Percentiles rank a stretch among this genome's conserved stretches.
Evolutionary conservation across 2,888 invertebrate genomes (phyloP).

Genomic region (Augochlorella aurata): DNA sequence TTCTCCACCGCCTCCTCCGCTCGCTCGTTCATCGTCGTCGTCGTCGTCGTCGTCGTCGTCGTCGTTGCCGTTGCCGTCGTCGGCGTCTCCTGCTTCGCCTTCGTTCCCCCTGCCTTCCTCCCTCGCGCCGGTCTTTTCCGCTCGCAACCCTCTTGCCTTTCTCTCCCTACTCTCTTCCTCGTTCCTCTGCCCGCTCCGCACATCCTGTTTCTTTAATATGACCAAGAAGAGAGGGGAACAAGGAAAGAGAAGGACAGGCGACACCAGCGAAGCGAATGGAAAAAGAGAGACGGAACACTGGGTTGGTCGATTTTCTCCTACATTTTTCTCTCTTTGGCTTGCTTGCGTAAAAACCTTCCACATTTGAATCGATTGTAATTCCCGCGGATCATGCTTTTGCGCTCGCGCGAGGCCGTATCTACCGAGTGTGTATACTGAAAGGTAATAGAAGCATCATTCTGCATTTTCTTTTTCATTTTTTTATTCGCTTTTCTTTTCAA

Average conservation of each 20-base stretch:
- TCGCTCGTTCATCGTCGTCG: conserved; percentile 50
- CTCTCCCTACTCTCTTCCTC: conserved; percentile 53
- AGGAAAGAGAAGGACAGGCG: conserved; percentile 22
- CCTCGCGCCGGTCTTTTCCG: conserved; percentile 57
- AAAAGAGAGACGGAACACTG: conserved; percentile 21
- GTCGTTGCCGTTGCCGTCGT: conserved; percentile 15
- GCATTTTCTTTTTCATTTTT: too few relatives aligned
- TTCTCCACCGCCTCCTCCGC: conserved; percentile 63
- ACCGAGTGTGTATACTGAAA: background rate
- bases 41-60: conserved; percentile 18
- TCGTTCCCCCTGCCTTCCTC: conserved; percentile 53
- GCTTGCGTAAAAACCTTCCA: conserved; percentile 57
- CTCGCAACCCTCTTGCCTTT: conserved; percentile 65
- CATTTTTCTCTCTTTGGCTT: conserved; percentile 47
- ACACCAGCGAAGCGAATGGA: conserved; percentile 5
- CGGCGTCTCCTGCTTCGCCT: conserved; percentile 56
- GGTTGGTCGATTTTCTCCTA: conserved; percentile 59
- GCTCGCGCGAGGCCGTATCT: background rate
- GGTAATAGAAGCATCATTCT: background rate
- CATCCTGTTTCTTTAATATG: conserved; percentile 69
- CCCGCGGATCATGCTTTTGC: conserved; percentile 15
- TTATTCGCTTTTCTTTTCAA: background rate
- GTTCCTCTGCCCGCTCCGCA: conserved; percentile 63
- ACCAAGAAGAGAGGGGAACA: conserved; percentile 27
- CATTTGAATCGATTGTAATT: conserved; percentile 63